Evolutionary conservation across 2,797 vertebrate genomes (phyloP), one percentile per base, ranked within the genome.

Genomic region (Tamandua tetradactyla): DNA sequence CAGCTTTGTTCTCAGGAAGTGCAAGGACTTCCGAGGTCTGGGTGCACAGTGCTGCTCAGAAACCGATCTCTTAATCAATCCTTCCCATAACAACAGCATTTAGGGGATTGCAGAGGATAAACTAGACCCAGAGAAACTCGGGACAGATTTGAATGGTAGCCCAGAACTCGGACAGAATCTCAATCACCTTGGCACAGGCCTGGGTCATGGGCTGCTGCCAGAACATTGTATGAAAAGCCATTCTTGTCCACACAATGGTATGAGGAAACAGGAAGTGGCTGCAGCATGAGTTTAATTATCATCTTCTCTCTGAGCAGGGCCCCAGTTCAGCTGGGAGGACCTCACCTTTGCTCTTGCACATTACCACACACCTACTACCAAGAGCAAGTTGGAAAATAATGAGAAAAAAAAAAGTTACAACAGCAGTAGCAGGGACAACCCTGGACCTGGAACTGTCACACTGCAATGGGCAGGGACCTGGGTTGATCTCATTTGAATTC

Each of bases 161-260:
- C 94, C 85, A 66, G 94, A 86, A 92, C 96, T 92, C 3, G 7
- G 92, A n/a, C 32, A 57, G 95, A 94, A 95, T 94, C 93, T 94
- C 95, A 97, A 92, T 96, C 92, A 52, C 55, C 49, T 79, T 95
- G 96, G 96, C 96, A 96, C 90, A 91, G 92, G 78, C 90, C 80
- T 3, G 44, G 95, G 87, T 81, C 90, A 64, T 57, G 85, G 61
- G 92, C 5, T 59, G 90, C 78, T 88, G 95, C 96, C 96, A 96
- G 96, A 69, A 93, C 95, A 89, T 97, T 87, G 94, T 95, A 95
- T 93, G 94, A 96, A 94, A 96, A 97, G 93, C 81, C 79, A 61
- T 93, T 97, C 91, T 94, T 23, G 85, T 32, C 62, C 68, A 17
- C 55, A 96, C 90, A 95, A 89, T 93, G 90, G 79, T 59, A 8